phyloP scores from a whole-genome alignment of 2,888 invertebrate species.

The Hydrotaea cyrtoneurina region DNA sequence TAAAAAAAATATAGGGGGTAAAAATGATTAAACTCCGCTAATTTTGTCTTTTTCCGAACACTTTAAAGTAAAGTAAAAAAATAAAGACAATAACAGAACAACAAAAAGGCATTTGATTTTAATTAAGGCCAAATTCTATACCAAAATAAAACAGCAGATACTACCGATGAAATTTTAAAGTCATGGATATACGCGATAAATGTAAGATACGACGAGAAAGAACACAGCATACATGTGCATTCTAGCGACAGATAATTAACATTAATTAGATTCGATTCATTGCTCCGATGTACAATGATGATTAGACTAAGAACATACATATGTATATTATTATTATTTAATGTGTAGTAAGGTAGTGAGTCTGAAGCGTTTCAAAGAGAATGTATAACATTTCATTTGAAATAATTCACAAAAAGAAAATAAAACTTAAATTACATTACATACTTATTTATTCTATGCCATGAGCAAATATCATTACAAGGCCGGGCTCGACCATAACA shows the following conservation, averaged over 20 bases:
- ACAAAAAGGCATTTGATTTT: slow-evolving; percentile 37
- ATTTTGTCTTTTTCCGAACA: slow-evolving; percentile 20
- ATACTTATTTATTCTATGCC: slow-evolving; percentile 88
- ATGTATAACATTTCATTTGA: slow-evolving; percentile 51
- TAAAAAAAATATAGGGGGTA: slow-evolving; percentile 9
- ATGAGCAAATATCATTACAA: slow-evolving; percentile 99
- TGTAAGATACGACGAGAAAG: neutral
- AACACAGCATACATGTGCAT: neutral
- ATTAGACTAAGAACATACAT: slow-evolving; percentile 35
- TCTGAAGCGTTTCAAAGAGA: slow-evolving; percentile 51
- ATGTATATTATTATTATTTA: slow-evolving; percentile 5
- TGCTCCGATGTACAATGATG: slow-evolving; percentile 18
- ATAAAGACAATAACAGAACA: slow-evolving; percentile 45
- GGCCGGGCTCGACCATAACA: slow-evolving; percentile 97
- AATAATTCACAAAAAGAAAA: slow-evolving; percentile 32
- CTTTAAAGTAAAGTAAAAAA: slow-evolving; percentile 16
- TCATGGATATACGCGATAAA: slow-evolving; percentile 7
- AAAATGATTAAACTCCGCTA: slow-evolving; percentile 25
- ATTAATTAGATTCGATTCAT: slow-evolving; percentile 40
- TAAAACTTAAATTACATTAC: slow-evolving; percentile 29
- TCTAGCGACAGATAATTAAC: neutral
- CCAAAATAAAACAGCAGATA: neutral
- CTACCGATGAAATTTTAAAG: slow-evolving; percentile 1
- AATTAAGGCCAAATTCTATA: slow-evolving; percentile 11
- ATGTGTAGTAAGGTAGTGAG: slow-evolving; percentile 15